phyloP scores from a whole-genome alignment of 2,797 vertebrate genomes.

The Balearica regulorum region DNA sequence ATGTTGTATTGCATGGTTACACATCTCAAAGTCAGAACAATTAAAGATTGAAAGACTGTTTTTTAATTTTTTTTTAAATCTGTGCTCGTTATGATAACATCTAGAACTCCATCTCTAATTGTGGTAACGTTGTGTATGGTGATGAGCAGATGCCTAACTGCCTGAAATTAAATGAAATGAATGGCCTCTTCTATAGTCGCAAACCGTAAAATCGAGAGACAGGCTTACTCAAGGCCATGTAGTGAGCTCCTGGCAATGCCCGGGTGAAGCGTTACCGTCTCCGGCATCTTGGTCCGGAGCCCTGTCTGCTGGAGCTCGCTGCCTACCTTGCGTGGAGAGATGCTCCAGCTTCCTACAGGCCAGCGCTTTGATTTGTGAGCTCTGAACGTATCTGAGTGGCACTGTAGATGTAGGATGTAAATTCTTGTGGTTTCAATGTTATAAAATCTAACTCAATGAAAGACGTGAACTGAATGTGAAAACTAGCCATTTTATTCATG shows the following conservation, averaged over 20 bases:
- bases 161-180: not conserved
- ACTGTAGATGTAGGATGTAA: not conserved
- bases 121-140: not conserved
- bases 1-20: not conserved
- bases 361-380: not conserved
- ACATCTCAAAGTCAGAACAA: not conserved
- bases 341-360: not conserved
- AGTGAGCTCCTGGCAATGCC: not conserved
- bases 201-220: not conserved
- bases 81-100: rapidly evolving
- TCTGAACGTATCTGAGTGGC: not conserved
- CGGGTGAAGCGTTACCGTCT: not conserved
- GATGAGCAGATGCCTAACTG: not conserved
- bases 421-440: not conserved
- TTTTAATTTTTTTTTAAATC: not conserved
- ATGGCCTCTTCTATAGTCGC: not conserved
- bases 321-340: not conserved
- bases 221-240: not conserved
- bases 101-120: not conserved
- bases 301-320: not conserved
- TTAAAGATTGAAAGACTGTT: not conserved
- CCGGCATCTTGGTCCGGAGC: not conserved
- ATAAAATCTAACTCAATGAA: not conserved
- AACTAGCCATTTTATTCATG: not conserved
- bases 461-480: not conserved